Evolutionary conservation across 1,140 invertebrate species (phyloP), one percentile per base, ranked within the genome.

Genomic region (Stegodyphus dumicola): DNA sequence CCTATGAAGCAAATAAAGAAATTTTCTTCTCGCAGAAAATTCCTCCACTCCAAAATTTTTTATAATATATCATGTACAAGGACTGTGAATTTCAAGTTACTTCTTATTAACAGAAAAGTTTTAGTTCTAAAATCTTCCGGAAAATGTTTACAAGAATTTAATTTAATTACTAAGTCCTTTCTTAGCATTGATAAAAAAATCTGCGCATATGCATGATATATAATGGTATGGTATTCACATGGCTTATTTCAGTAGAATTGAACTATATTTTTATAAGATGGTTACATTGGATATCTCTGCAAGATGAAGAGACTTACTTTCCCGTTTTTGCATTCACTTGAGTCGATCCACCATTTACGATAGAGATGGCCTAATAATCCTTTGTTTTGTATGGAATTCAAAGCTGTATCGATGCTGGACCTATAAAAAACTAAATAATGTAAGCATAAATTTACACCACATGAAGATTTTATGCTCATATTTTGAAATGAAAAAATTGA

Each of bases 291-390:
- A 5, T 15, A 60, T 60, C 1, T 11, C 1, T 5, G 15, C 15
- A 11, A 60, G 15, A 60, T 60, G 56, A 60, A 11, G 9, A 60
- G 56, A 73, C 70, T 73, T 73, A 73, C 70, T 6, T 10, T 73
- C 11, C 7, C 18, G 10, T 13, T 53, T 65, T 78, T 77, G 33
- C 84, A 85, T 65, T 85, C 65, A 73, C 17, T 77, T 6, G 18
- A 15, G 1, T 85, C 84, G 13, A 85, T 65, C 84, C 84, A 85
- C 84, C 84, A 85, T 73, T 85, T 85, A 48, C 76, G 17, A n/a
- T 73, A 69, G 7, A 85, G 69, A 18, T 78, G 75, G 33, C 84
- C 84, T 10, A 85, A 65, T 13, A 33, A 7, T 6, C 84, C 84
- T 10, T 54, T 48, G 6, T 17, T 48, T 7, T 69, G 17, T 4